Conservation (phyloP, 2,888 invertebrate species). For the Sussaba pulchella region DNA sequence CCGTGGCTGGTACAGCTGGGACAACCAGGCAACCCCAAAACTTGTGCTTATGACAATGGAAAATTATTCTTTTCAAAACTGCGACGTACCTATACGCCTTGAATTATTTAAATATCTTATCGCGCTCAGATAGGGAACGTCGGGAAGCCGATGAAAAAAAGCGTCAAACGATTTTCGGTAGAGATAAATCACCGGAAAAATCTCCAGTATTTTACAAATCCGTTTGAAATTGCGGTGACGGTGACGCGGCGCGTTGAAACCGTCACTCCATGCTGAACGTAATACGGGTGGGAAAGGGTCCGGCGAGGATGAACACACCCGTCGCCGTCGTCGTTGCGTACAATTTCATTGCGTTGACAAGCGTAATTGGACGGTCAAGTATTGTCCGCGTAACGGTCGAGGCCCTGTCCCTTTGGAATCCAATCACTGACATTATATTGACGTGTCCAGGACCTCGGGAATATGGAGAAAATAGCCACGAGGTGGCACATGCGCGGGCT, state of each 20-base stretch:
- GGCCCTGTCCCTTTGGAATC: slow-evolving; percentile 58
- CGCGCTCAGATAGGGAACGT: not conserved
- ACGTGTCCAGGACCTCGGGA: slow-evolving; percentile 37
- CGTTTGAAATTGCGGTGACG: not conserved
- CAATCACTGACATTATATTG: slow-evolving; percentile 63
- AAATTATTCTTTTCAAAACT: not conserved
- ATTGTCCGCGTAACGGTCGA: slow-evolving; percentile 60
- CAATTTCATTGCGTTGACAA: slow-evolving; percentile 65
- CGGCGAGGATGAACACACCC: not conserved
- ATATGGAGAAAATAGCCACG: slow-evolving; percentile 18
- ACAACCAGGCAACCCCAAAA: not conserved
- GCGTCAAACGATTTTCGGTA: not conserved
- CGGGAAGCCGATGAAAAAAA: not conserved
- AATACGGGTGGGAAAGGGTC: not conserved
- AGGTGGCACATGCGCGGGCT: not conserved
- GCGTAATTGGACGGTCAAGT: slow-evolving; percentile 64
- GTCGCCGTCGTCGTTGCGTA: slow-evolving; percentile 26
- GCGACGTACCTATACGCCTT: not conserved
- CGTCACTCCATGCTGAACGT: not conserved
- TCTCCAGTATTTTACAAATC: slow-evolving; percentile 18
- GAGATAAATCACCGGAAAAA: not conserved
- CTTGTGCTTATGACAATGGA: not conserved
- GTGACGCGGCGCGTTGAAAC: slow-evolving; percentile 10
- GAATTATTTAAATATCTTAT: slow-evolving; percentile 9
- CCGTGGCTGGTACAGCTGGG: not conserved